A percentile compares a stretch with the other conserved stretches of the same genome.
These are phyloP conservation scores for Parazoanthus swiftii DNA, from an alignment of 92 coral and sea anemone species.

Conservation along the genomic window DNA sequence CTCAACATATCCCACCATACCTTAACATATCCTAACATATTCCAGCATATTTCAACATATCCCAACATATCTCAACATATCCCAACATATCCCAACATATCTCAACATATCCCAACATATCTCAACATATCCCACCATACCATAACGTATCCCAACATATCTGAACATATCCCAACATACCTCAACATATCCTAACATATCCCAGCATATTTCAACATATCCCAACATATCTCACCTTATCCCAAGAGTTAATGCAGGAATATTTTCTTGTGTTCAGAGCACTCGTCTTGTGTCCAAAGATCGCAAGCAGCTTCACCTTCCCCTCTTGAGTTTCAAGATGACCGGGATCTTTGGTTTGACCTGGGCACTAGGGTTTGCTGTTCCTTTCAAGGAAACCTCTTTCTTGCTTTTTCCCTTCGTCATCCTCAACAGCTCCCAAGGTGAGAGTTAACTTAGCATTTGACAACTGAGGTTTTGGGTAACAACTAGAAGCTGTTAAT, in stretches of 20 bases:
- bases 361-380: slow-evolving; percentile 24
- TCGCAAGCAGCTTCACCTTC: slow-evolving; percentile 10
- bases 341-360: slow-evolving; percentile 14
- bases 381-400: slow-evolving; percentile 13
- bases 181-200: too few species aligned
- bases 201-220: too few species aligned
- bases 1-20: too few species aligned
- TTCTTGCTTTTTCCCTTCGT: background rate
- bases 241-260: background rate
- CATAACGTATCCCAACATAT: too few species aligned
- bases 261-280: background rate
- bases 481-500: background rate
- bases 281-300: background rate
- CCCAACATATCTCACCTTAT: too few species aligned
- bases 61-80: too few species aligned
- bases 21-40: too few species aligned
- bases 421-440: slow-evolving; percentile 18
- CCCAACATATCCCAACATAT: too few species aligned
- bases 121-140: too few species aligned
- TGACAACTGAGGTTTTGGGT: background rate
- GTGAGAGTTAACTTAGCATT: background rate
- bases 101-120: too few species aligned
- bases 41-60: too few species aligned
- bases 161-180: too few species aligned
- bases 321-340: slow-evolving; percentile 13